Evolutionary conservation across 2,113 vertebrate genomes (phyloP).

Genomic region (Smithornis capensis): DNA sequence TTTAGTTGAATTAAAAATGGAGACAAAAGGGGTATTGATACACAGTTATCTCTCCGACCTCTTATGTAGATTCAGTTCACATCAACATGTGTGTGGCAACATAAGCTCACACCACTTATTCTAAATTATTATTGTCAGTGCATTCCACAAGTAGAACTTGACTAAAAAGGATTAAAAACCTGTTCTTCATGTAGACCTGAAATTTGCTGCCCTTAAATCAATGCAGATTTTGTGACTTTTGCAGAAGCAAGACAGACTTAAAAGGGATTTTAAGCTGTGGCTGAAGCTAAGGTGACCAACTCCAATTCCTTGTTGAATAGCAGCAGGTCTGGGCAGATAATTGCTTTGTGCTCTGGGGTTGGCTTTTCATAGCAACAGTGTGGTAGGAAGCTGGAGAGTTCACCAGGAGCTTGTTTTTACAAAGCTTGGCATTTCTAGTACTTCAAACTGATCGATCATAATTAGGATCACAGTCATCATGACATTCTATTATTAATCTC

Average conservation of each 20-base stretch:
- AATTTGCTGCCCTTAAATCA: neutral
- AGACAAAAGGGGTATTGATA: neutral
- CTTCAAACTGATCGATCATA: neutral
- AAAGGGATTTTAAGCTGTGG: neutral
- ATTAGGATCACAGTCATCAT: neutral
- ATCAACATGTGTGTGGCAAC: neutral
- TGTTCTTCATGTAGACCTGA: neutral
- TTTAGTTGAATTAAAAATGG: neutral
- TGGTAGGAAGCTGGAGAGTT: neutral
- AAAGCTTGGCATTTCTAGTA: neutral
- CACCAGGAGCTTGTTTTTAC: neutral
- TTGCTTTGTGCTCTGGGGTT: neutral
- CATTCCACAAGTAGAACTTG: too few relatives aligned
- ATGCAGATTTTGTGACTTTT: neutral
- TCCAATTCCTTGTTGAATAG: neutral
- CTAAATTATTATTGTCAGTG: accelerated
- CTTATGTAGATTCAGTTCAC: neutral
- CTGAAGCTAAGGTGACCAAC: neutral
- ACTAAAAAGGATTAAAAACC: neutral
- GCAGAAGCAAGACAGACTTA: neutral
- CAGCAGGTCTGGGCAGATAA: neutral
- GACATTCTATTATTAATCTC: neutral
- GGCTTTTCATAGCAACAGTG: neutral
- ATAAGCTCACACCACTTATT: neutral
- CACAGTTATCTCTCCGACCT: neutral